These are phyloP conservation scores for Stegophylla sp. DNA, from an alignment of 2,888 invertebrate species.

Conservation along the genomic window DNA sequence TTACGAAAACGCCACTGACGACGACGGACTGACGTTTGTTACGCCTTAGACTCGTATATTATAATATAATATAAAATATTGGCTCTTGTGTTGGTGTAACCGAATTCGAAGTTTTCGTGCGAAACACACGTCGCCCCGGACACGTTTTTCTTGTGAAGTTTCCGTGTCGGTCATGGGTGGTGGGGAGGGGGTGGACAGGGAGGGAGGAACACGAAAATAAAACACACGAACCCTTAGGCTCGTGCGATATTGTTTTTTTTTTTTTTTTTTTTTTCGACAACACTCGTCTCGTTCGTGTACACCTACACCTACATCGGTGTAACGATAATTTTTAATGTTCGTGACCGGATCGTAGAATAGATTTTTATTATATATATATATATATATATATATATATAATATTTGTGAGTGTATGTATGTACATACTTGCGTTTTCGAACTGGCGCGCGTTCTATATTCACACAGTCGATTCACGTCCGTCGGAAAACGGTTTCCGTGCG, in stretches of 20 bases:
- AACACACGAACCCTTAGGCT: neutral
- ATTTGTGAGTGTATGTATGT: too few relatives aligned
- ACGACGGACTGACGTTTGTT: too few relatives aligned
- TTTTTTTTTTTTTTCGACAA: too few relatives aligned
- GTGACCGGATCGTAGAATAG: conserved; percentile 53
- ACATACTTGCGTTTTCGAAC: too few relatives aligned
- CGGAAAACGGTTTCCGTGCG: conserved; percentile 55
- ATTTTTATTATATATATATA: conserved; percentile 29
- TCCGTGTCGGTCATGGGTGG: conserved; percentile 25
- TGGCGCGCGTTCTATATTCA: neutral
- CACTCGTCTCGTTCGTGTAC: neutral
- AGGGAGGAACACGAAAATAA: neutral
- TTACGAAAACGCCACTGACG: neutral
- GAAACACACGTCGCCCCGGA: conserved; percentile 3
- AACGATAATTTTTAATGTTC: conserved; percentile 52
- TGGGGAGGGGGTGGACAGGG: neutral
- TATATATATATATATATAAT: neutral
- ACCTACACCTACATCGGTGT: too few relatives aligned
- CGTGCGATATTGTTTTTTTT: neutral
- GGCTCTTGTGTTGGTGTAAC: neutral
- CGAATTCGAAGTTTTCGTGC: conserved; percentile 40
- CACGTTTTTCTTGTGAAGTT: conserved; percentile 5
- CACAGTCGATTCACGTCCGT: conserved; percentile 48
- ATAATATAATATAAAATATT: neutral
- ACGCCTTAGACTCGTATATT: too few relatives aligned